Conservation (phyloP, 2,113 vertebrate genomes). For the Tachycineta bicolor region DNA sequence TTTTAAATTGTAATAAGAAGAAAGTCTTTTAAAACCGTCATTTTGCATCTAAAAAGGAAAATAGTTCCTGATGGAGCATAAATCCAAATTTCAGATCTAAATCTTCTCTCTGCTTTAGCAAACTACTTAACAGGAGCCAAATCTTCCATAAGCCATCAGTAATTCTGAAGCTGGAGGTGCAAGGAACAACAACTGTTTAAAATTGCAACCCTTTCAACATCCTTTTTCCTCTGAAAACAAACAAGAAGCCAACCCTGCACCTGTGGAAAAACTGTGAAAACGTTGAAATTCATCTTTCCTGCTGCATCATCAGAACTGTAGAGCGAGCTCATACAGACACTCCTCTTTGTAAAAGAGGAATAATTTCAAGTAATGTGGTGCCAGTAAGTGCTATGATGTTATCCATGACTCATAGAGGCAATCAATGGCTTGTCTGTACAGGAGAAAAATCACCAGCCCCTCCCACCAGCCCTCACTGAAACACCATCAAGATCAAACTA, state of each 20-base stretch:
- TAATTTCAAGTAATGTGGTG: constrained; percentile 59
- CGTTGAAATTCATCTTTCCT: constrained; percentile 18
- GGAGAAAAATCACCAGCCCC: constrained; percentile 48
- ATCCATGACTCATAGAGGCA: constrained; percentile 55
- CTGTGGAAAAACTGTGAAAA: constrained; percentile 14
- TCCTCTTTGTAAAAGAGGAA: constrained; percentile 56
- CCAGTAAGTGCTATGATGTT: constrained; percentile 62
- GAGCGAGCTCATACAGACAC: constrained; percentile 15
- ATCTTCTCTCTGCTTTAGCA: neutral
- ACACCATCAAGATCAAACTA: constrained; percentile 36
- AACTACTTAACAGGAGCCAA: constrained; percentile 5
- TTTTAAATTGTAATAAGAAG: neutral
- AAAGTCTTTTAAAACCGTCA: neutral
- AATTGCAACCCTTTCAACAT: neutral
- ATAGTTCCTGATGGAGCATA: neutral
- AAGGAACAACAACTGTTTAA: neutral
- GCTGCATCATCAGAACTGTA: constrained; percentile 50
- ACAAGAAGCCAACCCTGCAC: constrained; percentile 1
- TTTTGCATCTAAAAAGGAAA: neutral
- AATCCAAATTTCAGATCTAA: neutral
- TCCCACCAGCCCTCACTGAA: constrained; percentile 14
- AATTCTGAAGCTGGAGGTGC: constrained; percentile 6
- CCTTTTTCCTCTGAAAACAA: constrained; percentile 20
- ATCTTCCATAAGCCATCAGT: neutral
- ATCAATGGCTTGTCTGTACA: constrained; percentile 64